Conservation (phyloP, 2,888 invertebrate species). For the Lamellibrachia columna region DNA sequence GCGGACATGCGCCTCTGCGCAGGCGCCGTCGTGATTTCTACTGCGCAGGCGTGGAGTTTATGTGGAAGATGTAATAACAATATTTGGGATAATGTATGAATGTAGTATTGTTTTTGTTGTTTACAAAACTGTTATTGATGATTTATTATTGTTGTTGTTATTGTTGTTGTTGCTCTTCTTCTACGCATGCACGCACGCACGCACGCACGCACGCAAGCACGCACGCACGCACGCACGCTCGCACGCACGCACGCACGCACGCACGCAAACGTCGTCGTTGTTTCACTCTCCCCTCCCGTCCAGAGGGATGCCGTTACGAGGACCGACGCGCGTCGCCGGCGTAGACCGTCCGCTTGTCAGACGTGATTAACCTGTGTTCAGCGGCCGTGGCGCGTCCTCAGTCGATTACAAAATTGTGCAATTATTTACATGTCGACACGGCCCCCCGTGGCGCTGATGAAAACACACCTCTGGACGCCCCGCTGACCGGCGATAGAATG, state of each 20-base stretch:
- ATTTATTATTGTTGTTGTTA: neutral
- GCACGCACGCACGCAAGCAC: neutral
- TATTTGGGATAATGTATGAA: neutral
- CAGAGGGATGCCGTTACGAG: neutral
- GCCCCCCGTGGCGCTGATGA: neutral
- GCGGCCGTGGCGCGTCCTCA: neutral
- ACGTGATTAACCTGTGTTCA: conserved; percentile 2
- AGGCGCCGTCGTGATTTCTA: neutral
- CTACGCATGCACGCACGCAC: too few relatives aligned
- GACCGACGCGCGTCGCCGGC: neutral
- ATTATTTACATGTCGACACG: conserved; percentile 10
- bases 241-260: neutral
- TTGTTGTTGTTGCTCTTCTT: neutral
- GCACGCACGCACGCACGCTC: neutral
- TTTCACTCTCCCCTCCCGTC: neutral
- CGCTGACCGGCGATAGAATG: neutral
- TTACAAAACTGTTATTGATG: neutral
- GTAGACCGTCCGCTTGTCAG: neutral
- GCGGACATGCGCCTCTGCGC: neutral
- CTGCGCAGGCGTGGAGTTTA: neutral
- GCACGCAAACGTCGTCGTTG: neutral
- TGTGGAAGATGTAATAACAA: neutral
- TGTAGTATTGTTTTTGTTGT: neutral
- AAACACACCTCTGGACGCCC: neutral
- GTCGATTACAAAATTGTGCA: conserved; percentile 11